A percentile compares a stretch with the other conserved stretches of the same genome.
phyloP scores from a whole-genome alignment of 2,797 vertebrate species.

The Dermochelys coriacea region DNA sequence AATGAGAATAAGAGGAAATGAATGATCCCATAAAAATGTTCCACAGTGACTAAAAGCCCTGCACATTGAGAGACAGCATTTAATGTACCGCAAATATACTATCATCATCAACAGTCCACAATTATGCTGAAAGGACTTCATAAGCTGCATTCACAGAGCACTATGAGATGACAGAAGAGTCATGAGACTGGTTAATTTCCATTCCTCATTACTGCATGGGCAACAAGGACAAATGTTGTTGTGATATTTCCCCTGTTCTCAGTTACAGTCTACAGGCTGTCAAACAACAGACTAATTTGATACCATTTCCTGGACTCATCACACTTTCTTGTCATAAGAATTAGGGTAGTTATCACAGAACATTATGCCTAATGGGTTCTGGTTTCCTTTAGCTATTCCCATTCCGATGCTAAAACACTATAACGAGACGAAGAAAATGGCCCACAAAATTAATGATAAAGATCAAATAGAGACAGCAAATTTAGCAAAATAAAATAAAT shows the following conservation, averaged over 20 bases:
- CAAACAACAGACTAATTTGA: not conserved
- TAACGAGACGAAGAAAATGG: slow-evolving; percentile 30
- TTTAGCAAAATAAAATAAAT: slow-evolving; percentile 9
- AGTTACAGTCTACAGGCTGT: fast-evolving
- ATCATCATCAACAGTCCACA: not conserved
- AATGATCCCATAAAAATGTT: not conserved
- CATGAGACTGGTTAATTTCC: not conserved
- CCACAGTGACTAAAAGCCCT: not conserved
- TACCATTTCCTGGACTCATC: not conserved
- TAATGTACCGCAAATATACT: not conserved
- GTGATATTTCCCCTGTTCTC: fast-evolving
- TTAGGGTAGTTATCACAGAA: slow-evolving; percentile 1
- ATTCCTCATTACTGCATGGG: not conserved
- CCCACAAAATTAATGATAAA: slow-evolving; percentile 12
- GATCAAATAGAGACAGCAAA: slow-evolving; percentile 30
- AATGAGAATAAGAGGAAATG: not conserved
- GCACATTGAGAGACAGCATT: not conserved
- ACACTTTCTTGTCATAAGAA: not conserved
- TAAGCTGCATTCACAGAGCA: not conserved
- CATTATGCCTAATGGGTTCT: not conserved
- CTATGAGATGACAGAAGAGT: not conserved
- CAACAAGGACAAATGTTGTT: not conserved
- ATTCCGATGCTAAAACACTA: slow-evolving; percentile 12
- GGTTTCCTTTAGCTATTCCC: not conserved
- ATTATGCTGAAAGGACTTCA: not conserved